These are phyloP conservation scores for Pseudorectes ferrugineus DNA, from an alignment of 2,113 vertebrate species.

Conservation along the genomic window DNA sequence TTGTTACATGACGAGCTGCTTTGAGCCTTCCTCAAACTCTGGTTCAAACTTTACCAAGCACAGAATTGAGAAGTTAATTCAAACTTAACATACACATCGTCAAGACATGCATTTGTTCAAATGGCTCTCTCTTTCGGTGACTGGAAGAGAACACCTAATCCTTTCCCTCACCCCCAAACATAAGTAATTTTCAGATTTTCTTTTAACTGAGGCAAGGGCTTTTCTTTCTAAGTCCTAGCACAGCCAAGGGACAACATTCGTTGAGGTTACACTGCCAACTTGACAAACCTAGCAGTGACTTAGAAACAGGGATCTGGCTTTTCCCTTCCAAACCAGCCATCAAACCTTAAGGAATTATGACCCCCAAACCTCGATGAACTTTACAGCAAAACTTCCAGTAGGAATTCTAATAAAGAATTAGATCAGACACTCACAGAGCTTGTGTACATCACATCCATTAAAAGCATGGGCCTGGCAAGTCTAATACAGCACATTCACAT, in stretches of 20 bases:
- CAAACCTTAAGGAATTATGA: neutral
- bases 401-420: neutral
- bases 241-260: accelerated
- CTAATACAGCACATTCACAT: neutral
- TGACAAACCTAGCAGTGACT: neutral
- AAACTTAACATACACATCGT: accelerated
- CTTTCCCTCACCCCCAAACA: accelerated
- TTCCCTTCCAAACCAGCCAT: neutral
- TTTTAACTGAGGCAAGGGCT: neutral
- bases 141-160: neutral
- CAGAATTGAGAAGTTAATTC: neutral
- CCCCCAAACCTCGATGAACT: accelerated
- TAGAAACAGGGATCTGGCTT: neutral
- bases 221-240: neutral
- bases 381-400: accelerated
- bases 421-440: neutral
- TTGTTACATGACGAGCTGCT: neutral
- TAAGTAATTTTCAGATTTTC: neutral
- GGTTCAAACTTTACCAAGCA: neutral
- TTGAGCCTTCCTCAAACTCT: neutral
- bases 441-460: accelerated
- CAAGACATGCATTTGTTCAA: neutral
- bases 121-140: neutral
- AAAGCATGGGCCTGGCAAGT: accelerated
- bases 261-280: neutral